Base-by-base conservation (phyloP, 1,140 invertebrate species). In the Dryas iulia region DNA sequence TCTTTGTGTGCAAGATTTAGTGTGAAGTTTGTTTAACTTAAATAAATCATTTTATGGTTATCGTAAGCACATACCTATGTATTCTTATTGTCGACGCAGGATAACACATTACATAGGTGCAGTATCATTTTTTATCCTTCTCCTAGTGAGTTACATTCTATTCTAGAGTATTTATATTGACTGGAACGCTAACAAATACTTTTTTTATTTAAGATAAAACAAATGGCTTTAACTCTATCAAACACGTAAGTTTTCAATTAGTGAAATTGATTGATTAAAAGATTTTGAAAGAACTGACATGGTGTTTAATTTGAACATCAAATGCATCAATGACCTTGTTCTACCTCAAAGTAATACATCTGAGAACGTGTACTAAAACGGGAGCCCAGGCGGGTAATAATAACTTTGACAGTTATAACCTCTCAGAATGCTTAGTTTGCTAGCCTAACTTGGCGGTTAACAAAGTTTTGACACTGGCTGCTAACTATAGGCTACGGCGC, bases 371-470 rank as follows among this genome's bases (percentile, higher is more conserved):
- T 35, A 65, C 35, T 52, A 18, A 18, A 53, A 56, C 8, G 30
- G 60, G 47, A 66, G 73, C 70, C 65, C 65, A 65, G 61, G 56
- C 72, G 62, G 64, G 73, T 73, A 81, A 81, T 81, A 83, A 86
- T 84, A 84, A 82, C 77, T 86, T 86, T 69, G 81, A 83, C 82
- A 84, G 84, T 83, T 81, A 81, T 79, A 86, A 79, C 77, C 74
- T 81, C 71, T 72, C 71, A 68, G 66, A 54, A 71, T 72, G 74
- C 67, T 76, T 71, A 83, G 76, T 82, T 82, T 76, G 70, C 72
- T 63, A 71, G 71, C 47, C 39, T 77, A 69, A 79, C 73, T 76
- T 69, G 39, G 76, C 69, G 73, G 67, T 77, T 81, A 74, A 74
- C 76, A 74, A 82, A 84, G 73, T 86, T n/a, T 86, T 83, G 82